These are phyloP conservation scores for Marronus borbonicus DNA, from an alignment of 2,888 invertebrate species.

Conservation along the genomic window DNA sequence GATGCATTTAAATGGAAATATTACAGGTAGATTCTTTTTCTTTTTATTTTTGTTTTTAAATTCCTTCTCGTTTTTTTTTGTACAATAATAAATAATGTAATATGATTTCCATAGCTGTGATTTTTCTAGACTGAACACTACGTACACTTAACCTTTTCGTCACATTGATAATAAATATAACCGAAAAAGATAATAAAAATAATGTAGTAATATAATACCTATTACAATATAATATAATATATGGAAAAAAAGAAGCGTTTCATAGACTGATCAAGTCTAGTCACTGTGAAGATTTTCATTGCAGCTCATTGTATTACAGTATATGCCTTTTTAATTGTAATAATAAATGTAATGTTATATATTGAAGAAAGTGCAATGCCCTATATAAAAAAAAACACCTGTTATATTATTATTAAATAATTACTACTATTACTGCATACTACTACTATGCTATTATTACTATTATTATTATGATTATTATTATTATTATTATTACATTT, in stretches of 20 bases:
- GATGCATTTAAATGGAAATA: slow-evolving; percentile 57
- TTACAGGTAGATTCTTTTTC: slow-evolving; percentile 44
- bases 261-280: slow-evolving; percentile 66
- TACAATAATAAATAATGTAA: slow-evolving; percentile 32
- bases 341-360: slow-evolving; percentile 47
- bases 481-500: slow-evolving; percentile 56
- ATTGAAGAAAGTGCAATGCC: slow-evolving; percentile 63
- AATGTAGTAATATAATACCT: slow-evolving; percentile 55
- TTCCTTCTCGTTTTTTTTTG: slow-evolving; percentile 3
- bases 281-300: slow-evolving; percentile 60
- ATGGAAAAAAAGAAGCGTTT: slow-evolving; percentile 54
- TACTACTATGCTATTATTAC: slow-evolving; percentile 9
- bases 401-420: slow-evolving; percentile 52
- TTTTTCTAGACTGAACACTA: slow-evolving; percentile 76
- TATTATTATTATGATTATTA: slow-evolving; percentile 40
- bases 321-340: slow-evolving; percentile 8
- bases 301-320: slow-evolving; percentile 61
- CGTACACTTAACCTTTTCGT: slow-evolving; percentile 58
- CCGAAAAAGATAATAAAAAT: slow-evolving; percentile 49
- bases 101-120: slow-evolving; percentile 76
- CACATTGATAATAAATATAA: slow-evolving; percentile 58
- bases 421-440: slow-evolving; percentile 31
- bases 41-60: slow-evolving; percentile 56
- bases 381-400: slow-evolving; percentile 52
- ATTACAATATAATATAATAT: neutral